These are phyloP conservation scores for Cybosia mesomella DNA, from an alignment of 2,888 invertebrate genomes.

Conservation along the genomic window DNA sequence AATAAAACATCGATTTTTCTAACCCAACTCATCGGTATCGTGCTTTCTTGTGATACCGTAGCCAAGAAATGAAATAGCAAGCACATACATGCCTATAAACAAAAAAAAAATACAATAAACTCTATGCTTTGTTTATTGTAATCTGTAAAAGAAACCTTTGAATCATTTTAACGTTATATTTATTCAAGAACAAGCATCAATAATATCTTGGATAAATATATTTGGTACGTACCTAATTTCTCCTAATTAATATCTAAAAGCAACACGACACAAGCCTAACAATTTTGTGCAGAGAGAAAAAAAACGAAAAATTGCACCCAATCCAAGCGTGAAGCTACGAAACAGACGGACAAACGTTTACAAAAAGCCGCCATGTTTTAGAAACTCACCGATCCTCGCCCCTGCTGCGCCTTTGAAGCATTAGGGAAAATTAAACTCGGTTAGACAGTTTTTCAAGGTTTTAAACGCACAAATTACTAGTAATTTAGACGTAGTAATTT, in stretches of 20 bases:
- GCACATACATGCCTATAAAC: constrained; percentile 77
- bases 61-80: constrained; percentile 77
- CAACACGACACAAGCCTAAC: constrained; percentile 39
- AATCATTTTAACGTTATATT: background rate
- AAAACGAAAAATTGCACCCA: constrained; percentile 60
- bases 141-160: background rate
- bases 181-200: background rate
- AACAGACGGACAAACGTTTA: constrained; percentile 61
- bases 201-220: background rate
- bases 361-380: constrained; percentile 65
- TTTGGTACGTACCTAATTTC: background rate
- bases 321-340: constrained; percentile 69
- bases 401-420: constrained; percentile 88
- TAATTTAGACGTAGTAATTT: constrained; percentile 6
- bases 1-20: constrained; percentile 52
- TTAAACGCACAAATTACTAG: constrained; percentile 9
- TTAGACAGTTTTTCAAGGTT: constrained; percentile 48
- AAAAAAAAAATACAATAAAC: constrained; percentile 45
- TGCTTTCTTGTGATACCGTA: constrained; percentile 73
- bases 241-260: constrained; percentile 1
- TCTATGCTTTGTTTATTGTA: constrained; percentile 15
- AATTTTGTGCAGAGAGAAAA: constrained; percentile 41
- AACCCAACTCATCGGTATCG: constrained; percentile 77
- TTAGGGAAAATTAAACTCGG: constrained; percentile 68
- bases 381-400: constrained; percentile 89